Base-by-base conservation (phyloP, 1,140 invertebrate species). In the Orchesella cincta region DNA sequence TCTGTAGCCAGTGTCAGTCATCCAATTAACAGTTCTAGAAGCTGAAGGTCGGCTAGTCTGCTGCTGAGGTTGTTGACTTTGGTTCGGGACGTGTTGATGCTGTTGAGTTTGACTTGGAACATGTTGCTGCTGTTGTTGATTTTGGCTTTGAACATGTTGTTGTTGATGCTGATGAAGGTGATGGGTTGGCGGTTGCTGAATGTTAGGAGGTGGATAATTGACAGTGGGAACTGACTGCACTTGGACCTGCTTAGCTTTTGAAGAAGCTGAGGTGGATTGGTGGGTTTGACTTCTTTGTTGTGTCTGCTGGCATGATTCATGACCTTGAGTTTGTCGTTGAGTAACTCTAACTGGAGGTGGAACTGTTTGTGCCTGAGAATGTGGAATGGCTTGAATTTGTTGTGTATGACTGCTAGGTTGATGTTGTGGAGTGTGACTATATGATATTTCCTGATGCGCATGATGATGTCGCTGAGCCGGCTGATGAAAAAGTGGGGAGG, bases 1-100 rank as follows among this genome's bases (percentile, higher is more conserved):
- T 74, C 46, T 64, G 54, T 76, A 54, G n/a, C 70, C 62, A 46
- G 76, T 52, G 36, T 80, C 79, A 5, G 79, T 80, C 79, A 80
- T 80, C 79, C 79, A 80, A 54, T 80, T 80, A 0, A 80, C 79
- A 20, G 79, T 74, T 23, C 54, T 18, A 2, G 34, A 51, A 23
- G 71, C 3, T 20, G 71, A 8, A 23, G 34, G 5, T n/a, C 29
- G 8, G 23, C 34, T 33, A 8, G 67, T 12, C 14, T 14, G 67
- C 8, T 8, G 67, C 23, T 34, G 57, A n/a, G 28, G 5, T 23
- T 46, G 39, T 33, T 75, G 1, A 31, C 5, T 12, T 74, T 79
- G 52, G 35, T 46, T 75, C 33, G 67, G 33, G 33, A 51, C 3
- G 26, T 12, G n/a, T 31, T 46, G 39, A 12, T 46, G 39, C 39